A percentile compares a stretch with the other conserved stretches of the same genome.
These are phyloP conservation scores for Chloropsis cyanopogon DNA, from an alignment of 2,113 vertebrate genomes.

Conservation along the genomic window DNA sequence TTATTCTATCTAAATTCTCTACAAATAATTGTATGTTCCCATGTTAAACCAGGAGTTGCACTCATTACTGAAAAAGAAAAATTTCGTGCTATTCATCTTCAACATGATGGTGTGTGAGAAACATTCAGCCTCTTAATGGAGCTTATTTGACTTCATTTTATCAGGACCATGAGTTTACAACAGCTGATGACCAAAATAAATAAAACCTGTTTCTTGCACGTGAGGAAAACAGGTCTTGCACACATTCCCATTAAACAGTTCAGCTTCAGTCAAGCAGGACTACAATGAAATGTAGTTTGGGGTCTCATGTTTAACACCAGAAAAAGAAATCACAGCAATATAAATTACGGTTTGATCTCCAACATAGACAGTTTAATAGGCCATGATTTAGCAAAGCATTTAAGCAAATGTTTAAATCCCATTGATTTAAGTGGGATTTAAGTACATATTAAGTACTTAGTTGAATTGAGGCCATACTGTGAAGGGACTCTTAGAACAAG, in stretches of 20 bases:
- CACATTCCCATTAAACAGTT: neutral
- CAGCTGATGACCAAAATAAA: neutral
- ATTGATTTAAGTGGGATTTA: constrained; percentile 56
- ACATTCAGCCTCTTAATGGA: neutral
- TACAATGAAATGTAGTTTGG: neutral
- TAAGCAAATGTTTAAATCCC: constrained; percentile 47
- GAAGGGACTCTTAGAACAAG: constrained; percentile 24
- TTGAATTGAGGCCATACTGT: constrained; percentile 35
- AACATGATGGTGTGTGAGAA: neutral
- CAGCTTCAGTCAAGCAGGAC: neutral
- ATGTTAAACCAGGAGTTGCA: neutral
- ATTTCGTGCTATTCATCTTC: neutral
- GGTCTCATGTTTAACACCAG: neutral
- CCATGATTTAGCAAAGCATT: constrained; percentile 29
- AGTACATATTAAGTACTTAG: constrained; percentile 41
- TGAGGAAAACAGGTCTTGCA: neutral
- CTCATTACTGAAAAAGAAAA: neutral
- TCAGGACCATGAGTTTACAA: neutral
- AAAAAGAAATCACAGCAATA: neutral
- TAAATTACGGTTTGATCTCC: constrained; percentile 42
- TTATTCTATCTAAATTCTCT: neutral
- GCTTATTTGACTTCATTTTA: neutral
- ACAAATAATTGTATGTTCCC: neutral
- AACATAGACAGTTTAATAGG: neutral
- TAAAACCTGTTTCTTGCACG: neutral